phyloP scores from a whole-genome alignment of 1,140 invertebrate species.

The Spodoptera litura region DNA sequence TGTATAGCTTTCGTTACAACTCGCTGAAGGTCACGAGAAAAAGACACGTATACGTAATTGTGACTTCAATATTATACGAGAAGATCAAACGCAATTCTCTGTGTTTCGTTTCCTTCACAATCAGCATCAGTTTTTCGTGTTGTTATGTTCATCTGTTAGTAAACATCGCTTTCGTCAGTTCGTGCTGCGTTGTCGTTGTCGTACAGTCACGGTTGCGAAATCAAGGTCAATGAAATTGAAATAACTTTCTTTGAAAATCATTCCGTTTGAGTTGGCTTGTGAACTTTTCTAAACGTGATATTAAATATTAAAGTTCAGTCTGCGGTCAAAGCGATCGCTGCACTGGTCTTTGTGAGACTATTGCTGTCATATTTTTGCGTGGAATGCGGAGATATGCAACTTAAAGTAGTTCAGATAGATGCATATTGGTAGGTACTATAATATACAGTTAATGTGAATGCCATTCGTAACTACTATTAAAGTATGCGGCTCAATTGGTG shows the following conservation, averaged over 20 bases:
- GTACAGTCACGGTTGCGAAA: constrained; percentile 54
- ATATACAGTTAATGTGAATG: constrained; percentile 30
- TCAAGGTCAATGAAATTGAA: constrained; percentile 66
- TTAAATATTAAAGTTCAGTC: constrained; percentile 21
- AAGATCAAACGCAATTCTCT: constrained; percentile 16
- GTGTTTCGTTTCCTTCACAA: background rate
- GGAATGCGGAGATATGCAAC: constrained; percentile 32
- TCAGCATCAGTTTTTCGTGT: background rate
- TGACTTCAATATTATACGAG: constrained; percentile 8
- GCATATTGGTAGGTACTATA: no score
- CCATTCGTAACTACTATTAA: constrained; percentile 32
- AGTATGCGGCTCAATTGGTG: constrained; percentile 40
- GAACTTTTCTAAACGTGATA: constrained; percentile 44
- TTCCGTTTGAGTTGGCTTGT: constrained; percentile 50
- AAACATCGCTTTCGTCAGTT: constrained; percentile 51
- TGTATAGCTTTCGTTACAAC: constrained; percentile 1
- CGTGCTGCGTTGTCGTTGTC: constrained; percentile 35
- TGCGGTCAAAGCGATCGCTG: background rate
- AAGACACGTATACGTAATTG: constrained; percentile 26
- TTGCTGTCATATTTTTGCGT: background rate
- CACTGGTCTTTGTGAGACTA: no score
- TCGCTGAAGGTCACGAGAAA: constrained; percentile 27
- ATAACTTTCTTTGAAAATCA: constrained; percentile 59
- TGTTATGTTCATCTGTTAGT: constrained; percentile 53
- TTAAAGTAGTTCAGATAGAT: background rate